These are phyloP conservation scores for Anguilla japonica DNA, from an alignment of 2,113 vertebrate genomes.

Conservation along the genomic window DNA sequence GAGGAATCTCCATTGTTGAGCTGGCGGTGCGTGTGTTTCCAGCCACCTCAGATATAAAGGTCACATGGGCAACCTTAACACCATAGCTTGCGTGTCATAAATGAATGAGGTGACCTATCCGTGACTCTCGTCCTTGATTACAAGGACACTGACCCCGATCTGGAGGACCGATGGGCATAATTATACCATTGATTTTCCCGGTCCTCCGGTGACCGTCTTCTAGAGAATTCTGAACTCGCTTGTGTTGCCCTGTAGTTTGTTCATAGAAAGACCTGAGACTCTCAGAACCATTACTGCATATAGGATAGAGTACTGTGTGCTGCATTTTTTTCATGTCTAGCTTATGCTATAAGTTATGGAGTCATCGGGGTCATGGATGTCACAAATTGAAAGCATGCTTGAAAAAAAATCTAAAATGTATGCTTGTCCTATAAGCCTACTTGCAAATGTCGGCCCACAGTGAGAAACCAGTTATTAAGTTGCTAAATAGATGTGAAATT, in stretches of 20 bases:
- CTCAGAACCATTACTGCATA: not conserved
- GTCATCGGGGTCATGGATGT: not conserved
- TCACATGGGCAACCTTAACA: slow-evolving; percentile 52
- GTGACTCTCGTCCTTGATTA: slow-evolving; percentile 65
- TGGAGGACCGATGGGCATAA: slow-evolving; percentile 59
- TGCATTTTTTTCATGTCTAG: not conserved
- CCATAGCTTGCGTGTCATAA: slow-evolving; percentile 61
- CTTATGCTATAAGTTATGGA: not conserved
- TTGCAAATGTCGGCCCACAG: not conserved
- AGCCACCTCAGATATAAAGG: slow-evolving; percentile 61
- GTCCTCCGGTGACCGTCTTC: slow-evolving; percentile 39
- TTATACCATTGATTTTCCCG: slow-evolving; percentile 61
- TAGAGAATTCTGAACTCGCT: slow-evolving; percentile 28
- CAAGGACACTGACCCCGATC: slow-evolving; percentile 57
- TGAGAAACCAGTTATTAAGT: no score
- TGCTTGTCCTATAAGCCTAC: not conserved
- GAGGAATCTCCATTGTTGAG: slow-evolving; percentile 39
- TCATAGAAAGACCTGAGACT: not conserved
- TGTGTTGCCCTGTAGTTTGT: not conserved
- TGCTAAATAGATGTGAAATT: no score
- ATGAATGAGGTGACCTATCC: slow-evolving; percentile 70
- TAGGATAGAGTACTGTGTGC: not conserved
- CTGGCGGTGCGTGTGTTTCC: slow-evolving; percentile 36
- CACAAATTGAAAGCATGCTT: not conserved
- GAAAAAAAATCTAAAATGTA: not conserved